Conservation (phyloP, 1,140 invertebrate genomes). For the Zaprionus capensis region DNA sequence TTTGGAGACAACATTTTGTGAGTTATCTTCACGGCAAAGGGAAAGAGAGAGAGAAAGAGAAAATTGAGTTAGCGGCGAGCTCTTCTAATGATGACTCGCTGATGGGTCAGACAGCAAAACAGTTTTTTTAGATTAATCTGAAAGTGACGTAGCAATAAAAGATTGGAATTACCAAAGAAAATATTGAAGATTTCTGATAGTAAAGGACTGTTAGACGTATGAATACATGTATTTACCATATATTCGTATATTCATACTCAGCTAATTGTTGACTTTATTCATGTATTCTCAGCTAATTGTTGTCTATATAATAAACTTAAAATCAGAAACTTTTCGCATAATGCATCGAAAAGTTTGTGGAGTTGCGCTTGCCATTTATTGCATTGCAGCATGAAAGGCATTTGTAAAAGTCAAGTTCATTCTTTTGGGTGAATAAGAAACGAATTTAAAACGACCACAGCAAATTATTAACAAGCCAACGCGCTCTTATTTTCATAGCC, state of each 20-base stretch:
- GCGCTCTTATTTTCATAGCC: constrained; percentile 12
- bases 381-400: constrained; percentile 13
- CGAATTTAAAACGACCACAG: constrained; percentile 27
- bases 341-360: not conserved
- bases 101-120: constrained; percentile 21
- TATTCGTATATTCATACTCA: too few relatives aligned
- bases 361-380: constrained; percentile 8
- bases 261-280: too few relatives aligned
- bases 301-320: too few relatives aligned
- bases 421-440: constrained; percentile 15
- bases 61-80: not conserved
- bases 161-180: not conserved
- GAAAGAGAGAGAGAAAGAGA: not conserved
- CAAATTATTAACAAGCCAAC: constrained; percentile 49
- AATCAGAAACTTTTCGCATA: not conserved
- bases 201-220: not conserved
- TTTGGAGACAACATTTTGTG: constrained; percentile 31
- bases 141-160: constrained; percentile 10
- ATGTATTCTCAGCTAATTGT: too few relatives aligned
- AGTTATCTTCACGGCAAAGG: constrained; percentile 9
- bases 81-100: constrained; percentile 26
- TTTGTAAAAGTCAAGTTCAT: constrained; percentile 38
- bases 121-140: constrained; percentile 27
- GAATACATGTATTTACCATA: too few relatives aligned
- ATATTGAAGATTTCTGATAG: constrained; percentile 1